Conservation (phyloP, 2,888 invertebrate genomes). For the Oligia fasciuncula region DNA sequence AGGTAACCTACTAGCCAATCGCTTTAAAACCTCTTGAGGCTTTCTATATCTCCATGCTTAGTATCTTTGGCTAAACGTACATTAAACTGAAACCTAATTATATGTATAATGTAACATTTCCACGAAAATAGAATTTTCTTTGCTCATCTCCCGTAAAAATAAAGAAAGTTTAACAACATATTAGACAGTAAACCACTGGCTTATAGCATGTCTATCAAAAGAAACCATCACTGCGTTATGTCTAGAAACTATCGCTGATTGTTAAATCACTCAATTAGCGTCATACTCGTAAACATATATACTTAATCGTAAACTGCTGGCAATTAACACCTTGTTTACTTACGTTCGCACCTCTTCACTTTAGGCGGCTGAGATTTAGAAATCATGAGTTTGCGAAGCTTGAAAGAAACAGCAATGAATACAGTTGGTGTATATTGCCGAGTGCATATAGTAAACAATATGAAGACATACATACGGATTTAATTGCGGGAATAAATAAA, state of each 20-base stretch:
- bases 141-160: constrained; percentile 13
- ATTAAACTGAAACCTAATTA: constrained; percentile 21
- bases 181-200: constrained; percentile 4
- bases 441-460: neutral
- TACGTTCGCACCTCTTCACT: constrained; percentile 10
- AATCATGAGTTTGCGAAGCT: constrained; percentile 16
- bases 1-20: neutral
- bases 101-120: neutral
- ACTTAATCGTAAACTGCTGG: constrained; percentile 10
- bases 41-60: neutral
- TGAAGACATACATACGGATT: neutral
- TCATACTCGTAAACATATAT: neutral
- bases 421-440: neutral
- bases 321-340: constrained; percentile 49
- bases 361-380: constrained; percentile 20
- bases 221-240: constrained; percentile 36
- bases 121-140: constrained; percentile 2
- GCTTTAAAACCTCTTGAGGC: neutral
- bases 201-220: constrained; percentile 40
- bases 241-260: constrained; percentile 22
- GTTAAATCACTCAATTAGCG: constrained; percentile 24
- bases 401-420: constrained; percentile 9
- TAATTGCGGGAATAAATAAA: neutral
- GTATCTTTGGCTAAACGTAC: neutral
- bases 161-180: constrained; percentile 39